Conservation (phyloP, 2,797 vertebrate genomes). For the Ctenopoma multispine region DNA sequence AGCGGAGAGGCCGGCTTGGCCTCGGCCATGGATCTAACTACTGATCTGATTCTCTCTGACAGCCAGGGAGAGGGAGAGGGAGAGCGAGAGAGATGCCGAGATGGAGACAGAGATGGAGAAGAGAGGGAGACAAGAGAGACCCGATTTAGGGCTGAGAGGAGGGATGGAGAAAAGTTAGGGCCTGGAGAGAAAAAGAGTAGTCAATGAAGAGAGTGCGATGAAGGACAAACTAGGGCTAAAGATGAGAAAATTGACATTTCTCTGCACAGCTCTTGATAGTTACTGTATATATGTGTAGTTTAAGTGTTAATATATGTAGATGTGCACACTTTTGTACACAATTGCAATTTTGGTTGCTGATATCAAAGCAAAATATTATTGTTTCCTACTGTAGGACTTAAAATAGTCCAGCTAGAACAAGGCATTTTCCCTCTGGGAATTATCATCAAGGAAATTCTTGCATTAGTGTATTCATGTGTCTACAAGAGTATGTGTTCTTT, state of each 20-base stretch:
- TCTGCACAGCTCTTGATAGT: constrained; percentile 7
- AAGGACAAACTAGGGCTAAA: constrained; percentile 45
- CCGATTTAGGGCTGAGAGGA: constrained; percentile 60
- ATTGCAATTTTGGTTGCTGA: constrained; percentile 33
- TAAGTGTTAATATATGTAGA: constrained; percentile 20
- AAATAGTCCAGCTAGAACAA: constrained; percentile 48
- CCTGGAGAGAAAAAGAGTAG: constrained; percentile 47
- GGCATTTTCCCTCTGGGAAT: constrained; percentile 52
- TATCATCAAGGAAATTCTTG: constrained; percentile 56
- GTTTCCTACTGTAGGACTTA: constrained; percentile 36
- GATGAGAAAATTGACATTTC: constrained; percentile 41
- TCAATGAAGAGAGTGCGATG: constrained; percentile 43
- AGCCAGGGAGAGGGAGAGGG: constrained; percentile 59
- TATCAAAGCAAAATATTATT: constrained; percentile 53
- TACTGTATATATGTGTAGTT: constrained; percentile 2
- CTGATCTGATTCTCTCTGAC: constrained; percentile 81
- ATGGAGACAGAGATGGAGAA: constrained; percentile 35
- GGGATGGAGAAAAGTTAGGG: constrained; percentile 59
- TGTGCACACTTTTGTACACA: background rate
- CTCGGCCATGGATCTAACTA: constrained; percentile 81
- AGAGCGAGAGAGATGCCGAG: constrained; percentile 41
- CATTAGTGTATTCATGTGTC: constrained; percentile 22
- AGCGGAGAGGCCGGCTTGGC: constrained; percentile 76
- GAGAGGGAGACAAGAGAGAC: constrained; percentile 50
- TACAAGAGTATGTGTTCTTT: constrained; percentile 18